Percentiles rank a stretch among this genome's conserved stretches.
Conservation (phyloP, 2,888 invertebrate genomes). For the Nephrotoma flavescens region DNA sequence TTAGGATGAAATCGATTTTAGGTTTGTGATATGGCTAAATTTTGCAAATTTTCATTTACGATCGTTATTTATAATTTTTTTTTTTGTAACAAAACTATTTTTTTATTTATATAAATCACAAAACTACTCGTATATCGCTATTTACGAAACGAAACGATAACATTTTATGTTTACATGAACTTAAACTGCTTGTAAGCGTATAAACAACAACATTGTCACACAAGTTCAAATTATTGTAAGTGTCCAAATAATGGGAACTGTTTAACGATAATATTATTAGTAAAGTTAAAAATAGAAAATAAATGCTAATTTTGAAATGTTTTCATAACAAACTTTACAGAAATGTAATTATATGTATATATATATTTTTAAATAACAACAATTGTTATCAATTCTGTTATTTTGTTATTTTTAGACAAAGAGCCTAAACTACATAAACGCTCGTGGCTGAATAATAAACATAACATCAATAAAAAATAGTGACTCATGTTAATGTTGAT, state of each 20-base stretch:
- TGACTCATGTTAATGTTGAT: background rate
- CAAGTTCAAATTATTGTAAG: background rate
- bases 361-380: background rate
- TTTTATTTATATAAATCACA: background rate
- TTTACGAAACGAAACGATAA: background rate
- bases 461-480: background rate
- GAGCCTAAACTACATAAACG: background rate
- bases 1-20: too few relatives aligned
- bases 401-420: background rate
- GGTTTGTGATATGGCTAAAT: too few relatives aligned
- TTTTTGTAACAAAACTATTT: background rate
- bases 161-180: background rate
- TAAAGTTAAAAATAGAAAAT: background rate
- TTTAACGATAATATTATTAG: background rate
- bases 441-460: background rate
- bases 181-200: background rate
- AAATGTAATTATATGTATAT: background rate
- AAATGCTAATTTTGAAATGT: background rate
- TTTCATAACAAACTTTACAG: background rate
- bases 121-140: background rate
- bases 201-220: background rate
- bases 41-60: background rate
- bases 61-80: background rate
- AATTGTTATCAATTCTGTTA: background rate
- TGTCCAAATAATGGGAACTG: background rate